phyloP scores from a whole-genome alignment of 2,797 vertebrate species.

The Alectoris magna region DNA sequence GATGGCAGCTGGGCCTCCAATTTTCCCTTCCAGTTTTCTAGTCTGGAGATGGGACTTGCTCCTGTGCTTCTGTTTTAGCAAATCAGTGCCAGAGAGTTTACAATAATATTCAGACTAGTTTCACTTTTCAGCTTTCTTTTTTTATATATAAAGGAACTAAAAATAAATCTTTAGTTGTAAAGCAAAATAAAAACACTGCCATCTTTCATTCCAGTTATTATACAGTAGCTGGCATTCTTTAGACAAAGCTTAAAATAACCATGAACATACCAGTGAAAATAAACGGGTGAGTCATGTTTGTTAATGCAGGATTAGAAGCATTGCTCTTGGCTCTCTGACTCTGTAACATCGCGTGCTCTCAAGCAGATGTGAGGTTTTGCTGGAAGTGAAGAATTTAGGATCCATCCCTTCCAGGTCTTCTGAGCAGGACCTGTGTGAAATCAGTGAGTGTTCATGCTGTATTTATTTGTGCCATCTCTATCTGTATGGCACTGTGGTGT shows the following conservation, averaged over 20 bases:
- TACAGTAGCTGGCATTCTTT: constrained; percentile 65
- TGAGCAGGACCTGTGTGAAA: neutral
- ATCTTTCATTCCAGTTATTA: constrained; percentile 49
- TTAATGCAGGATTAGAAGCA: constrained; percentile 15
- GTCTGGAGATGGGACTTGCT: neutral
- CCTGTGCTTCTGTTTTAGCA: neutral
- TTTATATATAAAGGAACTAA: neutral
- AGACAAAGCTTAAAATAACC: constrained; percentile 73
- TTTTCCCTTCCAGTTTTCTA: neutral
- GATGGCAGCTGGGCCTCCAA: neutral
- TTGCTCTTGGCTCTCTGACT: constrained; percentile 48
- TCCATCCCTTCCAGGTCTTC: neutral
- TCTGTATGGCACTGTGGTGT: neutral
- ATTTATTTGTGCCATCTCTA: neutral
- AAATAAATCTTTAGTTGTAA: constrained; percentile 56
- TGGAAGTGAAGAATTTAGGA: neutral
- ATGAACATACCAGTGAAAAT: constrained; percentile 64
- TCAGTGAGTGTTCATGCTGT: neutral
- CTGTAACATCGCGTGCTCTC: neutral
- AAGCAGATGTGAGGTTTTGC: neutral
- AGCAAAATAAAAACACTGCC: constrained; percentile 63
- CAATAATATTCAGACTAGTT: constrained; percentile 1
- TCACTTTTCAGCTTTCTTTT: neutral
- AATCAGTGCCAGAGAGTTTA: neutral
- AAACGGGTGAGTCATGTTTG: constrained; percentile 66